Evolutionary conservation across 2,113 vertebrate genomes (phyloP).

Genomic region (Dendrocopos noguchii): DNA sequence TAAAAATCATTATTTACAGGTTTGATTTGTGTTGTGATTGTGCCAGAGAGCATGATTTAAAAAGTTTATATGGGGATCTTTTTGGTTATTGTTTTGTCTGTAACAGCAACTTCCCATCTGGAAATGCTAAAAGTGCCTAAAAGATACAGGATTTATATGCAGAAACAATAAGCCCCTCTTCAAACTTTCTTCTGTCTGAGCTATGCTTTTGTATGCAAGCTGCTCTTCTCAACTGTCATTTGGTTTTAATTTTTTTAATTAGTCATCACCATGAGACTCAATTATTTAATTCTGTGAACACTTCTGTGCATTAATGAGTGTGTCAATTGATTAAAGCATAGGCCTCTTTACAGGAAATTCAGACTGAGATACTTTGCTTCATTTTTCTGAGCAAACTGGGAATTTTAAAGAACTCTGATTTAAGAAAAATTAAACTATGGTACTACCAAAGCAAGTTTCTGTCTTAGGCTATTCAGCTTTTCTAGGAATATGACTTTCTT

Average conservation of each 20-base stretch:
- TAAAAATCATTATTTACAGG: conserved; percentile 38
- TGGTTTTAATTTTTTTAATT: background rate
- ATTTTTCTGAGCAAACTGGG: background rate
- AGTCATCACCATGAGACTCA: background rate
- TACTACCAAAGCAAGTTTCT: background rate
- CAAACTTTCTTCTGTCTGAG: background rate
- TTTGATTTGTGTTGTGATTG: conserved; percentile 27
- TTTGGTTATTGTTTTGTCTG: background rate
- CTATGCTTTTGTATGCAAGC: background rate
- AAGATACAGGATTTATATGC: conserved; percentile 17
- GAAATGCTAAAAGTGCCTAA: conserved; percentile 61
- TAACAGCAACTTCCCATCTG: conserved; percentile 47
- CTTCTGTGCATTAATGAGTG: background rate
- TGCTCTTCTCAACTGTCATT: background rate
- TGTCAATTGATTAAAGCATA: background rate
- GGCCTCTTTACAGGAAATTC: background rate
- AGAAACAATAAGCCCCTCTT: background rate
- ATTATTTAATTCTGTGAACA: background rate
- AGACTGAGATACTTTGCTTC: background rate
- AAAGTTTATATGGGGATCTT: background rate
- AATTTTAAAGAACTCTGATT: background rate
- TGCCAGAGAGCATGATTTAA: conserved; percentile 8
- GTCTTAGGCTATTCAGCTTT: background rate
- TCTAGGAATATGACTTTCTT: background rate
- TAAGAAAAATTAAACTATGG: background rate